phyloP scores from a whole-genome alignment of 1,140 invertebrate species.

The Platorchestia sp. region DNA sequence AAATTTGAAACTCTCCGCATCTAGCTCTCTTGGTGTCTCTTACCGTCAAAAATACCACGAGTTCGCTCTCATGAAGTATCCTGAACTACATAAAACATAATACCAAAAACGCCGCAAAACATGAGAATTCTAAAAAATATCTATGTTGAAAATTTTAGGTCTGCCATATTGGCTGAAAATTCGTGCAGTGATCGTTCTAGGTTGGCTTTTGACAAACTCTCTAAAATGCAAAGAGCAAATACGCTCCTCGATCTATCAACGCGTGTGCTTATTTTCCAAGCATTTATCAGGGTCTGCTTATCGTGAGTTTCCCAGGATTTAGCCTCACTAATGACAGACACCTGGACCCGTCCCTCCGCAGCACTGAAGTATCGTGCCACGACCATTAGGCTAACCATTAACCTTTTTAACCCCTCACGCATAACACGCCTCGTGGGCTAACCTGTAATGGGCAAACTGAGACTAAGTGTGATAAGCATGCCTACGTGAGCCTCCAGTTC shows the following conservation, averaged over 20 bases:
- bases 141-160: background rate
- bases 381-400: constrained; percentile 37
- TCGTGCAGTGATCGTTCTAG: background rate
- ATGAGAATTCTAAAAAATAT: background rate
- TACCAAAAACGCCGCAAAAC: background rate
- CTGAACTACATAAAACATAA: background rate
- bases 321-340: constrained; percentile 13
- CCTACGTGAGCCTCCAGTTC: background rate
- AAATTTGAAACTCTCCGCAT: too few relatives aligned
- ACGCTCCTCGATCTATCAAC: background rate
- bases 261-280: background rate
- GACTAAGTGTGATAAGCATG: background rate
- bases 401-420: constrained; percentile 42
- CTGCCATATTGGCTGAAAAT: background rate
- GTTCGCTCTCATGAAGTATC: too few relatives aligned
- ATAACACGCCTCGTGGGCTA: constrained; percentile 5
- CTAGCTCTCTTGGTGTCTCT: too few relatives aligned
- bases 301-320: constrained; percentile 25
- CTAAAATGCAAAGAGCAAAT: constrained; percentile 2
- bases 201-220: background rate
- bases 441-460: constrained; percentile 15
- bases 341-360: background rate
- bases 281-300: constrained; percentile 30
- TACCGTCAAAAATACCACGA: too few relatives aligned
- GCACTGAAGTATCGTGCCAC: constrained; percentile 22